phyloP scores from a whole-genome alignment of 2,113 vertebrate species.

The Petrocephalus microphthalmus region DNA sequence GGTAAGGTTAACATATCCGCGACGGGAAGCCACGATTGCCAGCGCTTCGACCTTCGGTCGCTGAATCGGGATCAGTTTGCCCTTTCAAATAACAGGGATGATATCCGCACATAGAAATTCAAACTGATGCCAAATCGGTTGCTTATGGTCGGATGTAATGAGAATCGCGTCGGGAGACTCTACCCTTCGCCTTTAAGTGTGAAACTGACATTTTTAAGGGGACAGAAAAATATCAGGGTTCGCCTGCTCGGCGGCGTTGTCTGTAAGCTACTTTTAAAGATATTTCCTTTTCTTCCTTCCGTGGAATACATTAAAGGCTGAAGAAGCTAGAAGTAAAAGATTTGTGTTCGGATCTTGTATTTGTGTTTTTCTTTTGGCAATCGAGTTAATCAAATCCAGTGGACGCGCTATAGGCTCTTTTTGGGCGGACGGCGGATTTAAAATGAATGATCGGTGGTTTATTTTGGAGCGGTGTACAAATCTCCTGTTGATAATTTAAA shows the following conservation, averaged over 20 bases:
- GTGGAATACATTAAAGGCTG: conserved; percentile 1
- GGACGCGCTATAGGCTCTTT: background rate
- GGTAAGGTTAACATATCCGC: conserved; percentile 26
- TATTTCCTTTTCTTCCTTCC: conserved; percentile 13
- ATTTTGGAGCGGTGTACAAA: background rate
- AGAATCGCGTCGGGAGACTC: background rate
- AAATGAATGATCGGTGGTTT: background rate
- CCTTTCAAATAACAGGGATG: background rate
- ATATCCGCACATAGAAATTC: background rate
- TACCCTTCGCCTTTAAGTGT: conserved; percentile 22
- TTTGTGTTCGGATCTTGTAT: background rate
- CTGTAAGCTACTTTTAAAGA: conserved; percentile 15
- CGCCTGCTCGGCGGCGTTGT: background rate
- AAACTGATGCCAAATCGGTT: conserved; percentile 7
- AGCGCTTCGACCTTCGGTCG: background rate
- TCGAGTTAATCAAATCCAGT: background rate
- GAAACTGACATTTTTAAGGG: conserved; percentile 13
- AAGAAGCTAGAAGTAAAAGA: conserved; percentile 17
- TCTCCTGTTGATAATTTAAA: background rate
- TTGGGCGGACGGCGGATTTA: background rate
- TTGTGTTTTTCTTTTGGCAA: conserved; percentile 22
- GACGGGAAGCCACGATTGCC: background rate
- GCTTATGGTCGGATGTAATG: background rate
- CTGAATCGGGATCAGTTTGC: conserved; percentile 9
- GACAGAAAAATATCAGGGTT: conserved; percentile 12